Percentiles rank a stretch among this genome's conserved stretches.
These are phyloP conservation scores for Acrossocheilus wenchowensis DNA, from an alignment of 2,797 vertebrate species.

Conservation along the genomic window DNA sequence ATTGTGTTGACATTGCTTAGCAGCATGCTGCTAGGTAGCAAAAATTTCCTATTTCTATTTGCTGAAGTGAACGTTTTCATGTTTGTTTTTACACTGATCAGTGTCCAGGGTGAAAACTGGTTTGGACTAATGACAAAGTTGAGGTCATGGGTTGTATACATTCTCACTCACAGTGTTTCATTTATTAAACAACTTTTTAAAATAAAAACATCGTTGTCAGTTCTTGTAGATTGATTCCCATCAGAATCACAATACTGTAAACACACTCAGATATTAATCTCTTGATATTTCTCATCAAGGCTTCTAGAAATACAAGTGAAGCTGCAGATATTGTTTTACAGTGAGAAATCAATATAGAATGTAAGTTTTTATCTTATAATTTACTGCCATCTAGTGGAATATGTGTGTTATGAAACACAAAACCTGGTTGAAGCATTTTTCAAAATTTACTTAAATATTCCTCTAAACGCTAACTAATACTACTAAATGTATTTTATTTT, in stretches of 20 bases:
- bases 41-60: background rate
- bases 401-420: background rate
- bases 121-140: background rate
- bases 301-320: background rate
- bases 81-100: conserved; percentile 22
- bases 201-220: background rate
- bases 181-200: conserved; percentile 23
- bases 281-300: background rate
- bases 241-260: background rate
- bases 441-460: background rate
- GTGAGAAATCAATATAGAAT: background rate
- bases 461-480: background rate
- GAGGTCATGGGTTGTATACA: conserved; percentile 27
- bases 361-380: background rate
- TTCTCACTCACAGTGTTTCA: conserved; percentile 22
- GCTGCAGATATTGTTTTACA: background rate
- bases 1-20: conserved; percentile 47
- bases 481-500: background rate
- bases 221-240: background rate
- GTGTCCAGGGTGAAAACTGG: background rate
- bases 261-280: background rate
- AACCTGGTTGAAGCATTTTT: background rate
- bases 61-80: conserved; percentile 34
- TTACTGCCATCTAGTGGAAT: conserved; percentile 32
- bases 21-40: conserved; percentile 43